Percentiles rank a stretch among this genome's conserved stretches.
Conservation (phyloP, 2,888 invertebrate species). For the Cyaniris semiargus region DNA sequence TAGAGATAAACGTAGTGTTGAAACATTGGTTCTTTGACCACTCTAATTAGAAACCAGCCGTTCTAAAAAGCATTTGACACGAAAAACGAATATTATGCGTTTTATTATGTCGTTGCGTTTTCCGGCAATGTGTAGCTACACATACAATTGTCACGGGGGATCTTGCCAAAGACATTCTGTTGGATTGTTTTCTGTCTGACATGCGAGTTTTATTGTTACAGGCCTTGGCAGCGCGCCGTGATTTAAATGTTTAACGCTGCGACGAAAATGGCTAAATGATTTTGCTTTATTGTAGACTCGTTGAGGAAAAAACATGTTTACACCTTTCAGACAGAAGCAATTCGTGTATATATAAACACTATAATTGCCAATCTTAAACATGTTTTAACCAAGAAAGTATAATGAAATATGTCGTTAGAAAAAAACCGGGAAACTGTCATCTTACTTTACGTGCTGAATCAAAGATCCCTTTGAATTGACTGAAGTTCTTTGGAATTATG, state of each 20-base stretch:
- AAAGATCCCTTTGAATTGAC: too few relatives aligned
- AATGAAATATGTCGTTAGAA: not conserved
- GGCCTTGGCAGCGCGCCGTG: constrained; percentile 15
- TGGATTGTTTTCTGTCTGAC: constrained; percentile 20
- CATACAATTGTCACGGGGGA: not conserved
- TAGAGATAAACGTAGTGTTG: not conserved
- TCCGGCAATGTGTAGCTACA: not conserved
- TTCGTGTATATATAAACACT: not conserved
- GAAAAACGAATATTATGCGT: too few relatives aligned
- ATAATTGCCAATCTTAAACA: not conserved
- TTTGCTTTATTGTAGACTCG: not conserved
- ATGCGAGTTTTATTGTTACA: constrained; percentile 18
- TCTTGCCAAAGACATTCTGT: constrained; percentile 1
- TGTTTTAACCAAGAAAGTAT: not conserved
- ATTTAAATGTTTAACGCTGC: constrained; percentile 17
- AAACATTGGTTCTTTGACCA: too few relatives aligned
- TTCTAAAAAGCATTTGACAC: not conserved
- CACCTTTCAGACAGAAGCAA: not conserved
- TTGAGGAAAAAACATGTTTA: not conserved
- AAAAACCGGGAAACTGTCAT: too few relatives aligned
- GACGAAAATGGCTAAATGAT: constrained; percentile 2
- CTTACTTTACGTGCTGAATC: too few relatives aligned
- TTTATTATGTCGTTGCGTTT: not conserved
- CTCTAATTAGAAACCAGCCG: not conserved
- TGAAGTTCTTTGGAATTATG: too few relatives aligned